phyloP scores from a whole-genome alignment of 2,113 vertebrate genomes.

The Columba janthina region DNA sequence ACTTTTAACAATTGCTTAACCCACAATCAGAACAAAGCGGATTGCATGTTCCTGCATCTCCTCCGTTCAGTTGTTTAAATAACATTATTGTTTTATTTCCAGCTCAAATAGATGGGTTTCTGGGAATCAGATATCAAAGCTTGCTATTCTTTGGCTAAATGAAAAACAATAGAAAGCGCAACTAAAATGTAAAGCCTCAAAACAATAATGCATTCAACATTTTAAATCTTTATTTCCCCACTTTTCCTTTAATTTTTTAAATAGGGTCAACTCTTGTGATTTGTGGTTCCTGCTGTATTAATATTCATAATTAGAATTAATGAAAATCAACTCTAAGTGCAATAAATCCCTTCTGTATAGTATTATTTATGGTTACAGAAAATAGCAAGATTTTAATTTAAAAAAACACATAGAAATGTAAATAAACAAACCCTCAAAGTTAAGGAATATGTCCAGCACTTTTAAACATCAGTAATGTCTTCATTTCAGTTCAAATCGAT shows the following conservation, averaged over 20 bases:
- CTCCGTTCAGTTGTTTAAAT: not conserved
- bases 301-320: not conserved
- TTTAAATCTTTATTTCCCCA: fast-evolving
- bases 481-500: not conserved
- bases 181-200: not conserved
- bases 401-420: not conserved
- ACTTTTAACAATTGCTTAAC: not conserved
- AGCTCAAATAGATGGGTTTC: not conserved
- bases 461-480: not conserved
- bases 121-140: not conserved
- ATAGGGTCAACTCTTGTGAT: not conserved
- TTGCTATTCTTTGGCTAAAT: not conserved
- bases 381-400: not conserved
- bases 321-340: not conserved
- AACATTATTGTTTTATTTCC: not conserved
- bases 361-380: not conserved
- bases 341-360: not conserved
- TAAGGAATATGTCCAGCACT: not conserved
- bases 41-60: not conserved
- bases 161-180: not conserved
- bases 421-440: not conserved
- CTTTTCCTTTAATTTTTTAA: not conserved
- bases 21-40: not conserved
- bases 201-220: not conserved
- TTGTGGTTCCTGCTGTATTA: not conserved